Evolutionary conservation across 1,140 invertebrate genomes (phyloP).

Genomic region (Drosophila pruinosa): DNA sequence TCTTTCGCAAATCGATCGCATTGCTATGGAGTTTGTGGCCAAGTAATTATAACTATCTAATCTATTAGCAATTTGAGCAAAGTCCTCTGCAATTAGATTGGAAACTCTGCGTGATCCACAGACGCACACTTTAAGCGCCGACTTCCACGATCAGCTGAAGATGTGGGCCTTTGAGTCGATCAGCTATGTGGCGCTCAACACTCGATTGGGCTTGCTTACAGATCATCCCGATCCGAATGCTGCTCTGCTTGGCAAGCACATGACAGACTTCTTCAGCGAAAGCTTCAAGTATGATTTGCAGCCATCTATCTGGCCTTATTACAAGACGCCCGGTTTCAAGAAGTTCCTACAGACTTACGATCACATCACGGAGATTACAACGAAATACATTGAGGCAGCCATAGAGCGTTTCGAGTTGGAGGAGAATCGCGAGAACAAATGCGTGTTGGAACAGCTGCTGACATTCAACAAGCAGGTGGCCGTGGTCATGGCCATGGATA

Average conservation of each 20-base stretch:
- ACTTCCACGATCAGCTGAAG: slow-evolving; percentile 86
- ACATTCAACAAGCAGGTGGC: slow-evolving; percentile 86
- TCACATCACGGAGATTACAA: slow-evolving; percentile 69
- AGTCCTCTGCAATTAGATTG: slow-evolving; percentile 79
- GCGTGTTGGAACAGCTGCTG: slow-evolving; percentile 85
- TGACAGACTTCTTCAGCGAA: slow-evolving; percentile 84
- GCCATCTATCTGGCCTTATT: slow-evolving; percentile 86
- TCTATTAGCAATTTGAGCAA: neutral
- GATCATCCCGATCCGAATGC: slow-evolving; percentile 83
- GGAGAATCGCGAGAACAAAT: slow-evolving; percentile 84
- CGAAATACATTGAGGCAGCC: slow-evolving; percentile 60
- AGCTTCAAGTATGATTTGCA: slow-evolving; percentile 86
- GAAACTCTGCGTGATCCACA: slow-evolving; percentile 83
- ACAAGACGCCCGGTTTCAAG: slow-evolving; percentile 85
- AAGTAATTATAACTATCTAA: slow-evolving; percentile 26
- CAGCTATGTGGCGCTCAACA: slow-evolving; percentile 86
- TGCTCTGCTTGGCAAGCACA: slow-evolving; percentile 84
- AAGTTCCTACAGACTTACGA: slow-evolving; percentile 84
- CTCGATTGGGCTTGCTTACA: slow-evolving; percentile 70
- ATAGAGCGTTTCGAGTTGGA: slow-evolving; percentile 82
- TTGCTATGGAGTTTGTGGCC: slow-evolving; percentile 61
- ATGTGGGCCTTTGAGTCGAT: slow-evolving; percentile 89
- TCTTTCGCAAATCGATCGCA: slow-evolving; percentile 60
- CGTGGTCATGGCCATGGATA: slow-evolving; percentile 87
- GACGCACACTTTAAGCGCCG: slow-evolving; percentile 84